phyloP scores from a whole-genome alignment of 2,888 invertebrate genomes.

The Villa cingulata region DNA sequence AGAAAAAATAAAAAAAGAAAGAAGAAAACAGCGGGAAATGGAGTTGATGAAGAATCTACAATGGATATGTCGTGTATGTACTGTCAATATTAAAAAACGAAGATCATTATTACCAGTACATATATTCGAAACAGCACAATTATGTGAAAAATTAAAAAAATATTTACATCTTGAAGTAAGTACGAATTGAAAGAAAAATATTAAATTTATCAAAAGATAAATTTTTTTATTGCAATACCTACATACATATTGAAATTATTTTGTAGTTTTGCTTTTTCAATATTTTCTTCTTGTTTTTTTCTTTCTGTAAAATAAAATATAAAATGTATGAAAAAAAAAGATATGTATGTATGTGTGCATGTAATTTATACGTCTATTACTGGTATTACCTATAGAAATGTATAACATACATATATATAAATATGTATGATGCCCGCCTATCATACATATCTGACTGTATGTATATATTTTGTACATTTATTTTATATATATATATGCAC shows the following conservation, averaged over 20 bases:
- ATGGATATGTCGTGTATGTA: constrained; percentile 13
- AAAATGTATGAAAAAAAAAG: too few relatives aligned
- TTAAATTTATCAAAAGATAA: too few relatives aligned
- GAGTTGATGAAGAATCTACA: constrained; percentile 12
- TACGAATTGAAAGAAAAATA: not conserved
- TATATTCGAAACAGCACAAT: constrained; percentile 9
- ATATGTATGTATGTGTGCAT: not conserved
- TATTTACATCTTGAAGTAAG: constrained; percentile 13
- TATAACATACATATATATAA: too few relatives aligned
- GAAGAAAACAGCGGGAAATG: constrained; percentile 6
- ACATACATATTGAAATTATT: not conserved
- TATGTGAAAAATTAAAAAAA: constrained; percentile 9
- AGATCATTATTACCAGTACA: constrained; percentile 4
- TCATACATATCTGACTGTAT: too few relatives aligned
- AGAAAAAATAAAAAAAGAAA: constrained; percentile 3
- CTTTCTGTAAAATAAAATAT: too few relatives aligned
- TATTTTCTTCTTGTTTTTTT: too few relatives aligned
- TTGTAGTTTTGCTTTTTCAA: too few relatives aligned
- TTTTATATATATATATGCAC: too few relatives aligned
- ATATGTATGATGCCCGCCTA: not conserved
- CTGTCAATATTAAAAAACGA: constrained; percentile 12
- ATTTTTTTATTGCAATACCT: too few relatives aligned
- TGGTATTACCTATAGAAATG: too few relatives aligned
- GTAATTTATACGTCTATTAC: too few relatives aligned
- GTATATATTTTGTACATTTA: too few relatives aligned